Conservation (phyloP, 1,140 invertebrate genomes). For the Meloidogyne chitwoodi region DNA sequence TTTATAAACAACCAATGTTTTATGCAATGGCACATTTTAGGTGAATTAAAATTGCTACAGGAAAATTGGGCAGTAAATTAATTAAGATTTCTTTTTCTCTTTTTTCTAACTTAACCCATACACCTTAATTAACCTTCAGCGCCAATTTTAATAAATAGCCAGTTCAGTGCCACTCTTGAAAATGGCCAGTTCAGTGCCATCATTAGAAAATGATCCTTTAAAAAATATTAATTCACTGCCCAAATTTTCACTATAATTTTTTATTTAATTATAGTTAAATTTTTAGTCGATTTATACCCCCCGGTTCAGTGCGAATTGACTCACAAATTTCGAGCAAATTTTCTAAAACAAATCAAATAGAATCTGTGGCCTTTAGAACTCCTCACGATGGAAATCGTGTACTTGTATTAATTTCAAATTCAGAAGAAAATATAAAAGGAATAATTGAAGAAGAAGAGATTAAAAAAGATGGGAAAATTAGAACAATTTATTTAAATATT, state of each 20-base stretch:
- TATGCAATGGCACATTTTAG: slow-evolving; percentile 74
- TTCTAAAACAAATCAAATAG: not conserved
- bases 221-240: too few species aligned
- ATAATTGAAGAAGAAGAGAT: not conserved
- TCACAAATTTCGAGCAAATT: not conserved
- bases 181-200: too few species aligned
- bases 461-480: not conserved
- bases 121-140: too few species aligned
- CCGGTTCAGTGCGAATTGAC: slow-evolving; percentile 33
- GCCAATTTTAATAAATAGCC: too few species aligned
- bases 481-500: not conserved
- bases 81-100: too few species aligned
- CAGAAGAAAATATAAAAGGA: not conserved
- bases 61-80: too few species aligned
- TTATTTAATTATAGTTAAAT: not conserved
- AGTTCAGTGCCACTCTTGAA: too few species aligned
- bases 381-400: slow-evolving; percentile 3
- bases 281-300: slow-evolving; percentile 28
- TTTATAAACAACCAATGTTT: slow-evolving; percentile 83
- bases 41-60: too few species aligned
- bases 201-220: too few species aligned
- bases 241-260: not conserved
- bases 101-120: too few species aligned
- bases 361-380: not conserved
- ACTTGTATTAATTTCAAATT: slow-evolving; percentile 1